Percentiles rank a stretch among this genome's conserved stretches.
These are phyloP conservation scores for Notothenia rossii DNA, from an alignment of 2,113 vertebrate species.

Conservation along the genomic window DNA sequence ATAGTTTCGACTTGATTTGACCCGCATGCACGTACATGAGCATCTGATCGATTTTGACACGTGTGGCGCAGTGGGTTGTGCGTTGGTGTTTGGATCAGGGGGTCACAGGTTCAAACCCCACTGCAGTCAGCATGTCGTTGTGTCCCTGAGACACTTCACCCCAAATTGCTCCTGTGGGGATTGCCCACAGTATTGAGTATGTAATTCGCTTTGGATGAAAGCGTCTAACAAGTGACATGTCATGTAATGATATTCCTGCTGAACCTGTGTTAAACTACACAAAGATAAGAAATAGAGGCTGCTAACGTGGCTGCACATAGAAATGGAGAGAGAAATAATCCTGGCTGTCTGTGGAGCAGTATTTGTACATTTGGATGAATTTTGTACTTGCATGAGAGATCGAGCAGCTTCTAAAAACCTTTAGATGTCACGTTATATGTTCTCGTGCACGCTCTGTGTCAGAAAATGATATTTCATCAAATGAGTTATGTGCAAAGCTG, in stretches of 20 bases:
- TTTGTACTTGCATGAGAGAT: background rate
- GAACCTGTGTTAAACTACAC: background rate
- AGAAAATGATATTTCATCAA: background rate
- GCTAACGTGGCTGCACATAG: conserved; percentile 5
- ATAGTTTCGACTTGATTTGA: background rate
- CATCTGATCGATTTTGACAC: conserved; percentile 4
- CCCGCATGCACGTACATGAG: conserved; percentile 1
- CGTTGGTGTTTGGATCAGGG: too few relatives aligned
- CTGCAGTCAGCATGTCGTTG: too few relatives aligned
- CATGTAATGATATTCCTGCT: conserved; percentile 4
- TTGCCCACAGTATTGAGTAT: too few relatives aligned
- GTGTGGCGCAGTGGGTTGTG: too few relatives aligned
- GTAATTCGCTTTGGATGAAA: too few relatives aligned
- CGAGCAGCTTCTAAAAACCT: background rate
- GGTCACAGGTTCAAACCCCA: too few relatives aligned
- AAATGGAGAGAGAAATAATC: background rate
- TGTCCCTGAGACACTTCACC: too few relatives aligned
- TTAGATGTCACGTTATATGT: background rate
- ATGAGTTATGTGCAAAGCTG: background rate
- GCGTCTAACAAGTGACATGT: too few relatives aligned
- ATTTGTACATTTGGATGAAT: background rate
- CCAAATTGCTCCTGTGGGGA: too few relatives aligned
- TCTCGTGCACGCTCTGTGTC: background rate
- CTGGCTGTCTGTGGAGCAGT: background rate
- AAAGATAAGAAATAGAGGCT: background rate